Evolutionary conservation across 2,797 vertebrate species (phyloP).

Genomic region (Coregonus sp.): DNA sequence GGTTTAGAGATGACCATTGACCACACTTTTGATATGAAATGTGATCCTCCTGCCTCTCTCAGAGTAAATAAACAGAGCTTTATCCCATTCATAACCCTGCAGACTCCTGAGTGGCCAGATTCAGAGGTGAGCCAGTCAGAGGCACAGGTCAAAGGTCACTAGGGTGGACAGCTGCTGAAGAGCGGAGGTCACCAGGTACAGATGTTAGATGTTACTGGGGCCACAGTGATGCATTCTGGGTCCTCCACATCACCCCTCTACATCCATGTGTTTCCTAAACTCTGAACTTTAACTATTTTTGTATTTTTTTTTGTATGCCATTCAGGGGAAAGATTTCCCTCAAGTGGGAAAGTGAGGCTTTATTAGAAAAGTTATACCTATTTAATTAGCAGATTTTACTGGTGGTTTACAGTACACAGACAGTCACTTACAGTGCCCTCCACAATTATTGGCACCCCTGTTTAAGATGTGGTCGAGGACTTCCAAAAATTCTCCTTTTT

Average conservation of each 20-base stretch:
- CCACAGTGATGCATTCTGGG: slow-evolving; percentile 68
- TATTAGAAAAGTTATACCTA: slow-evolving; percentile 23
- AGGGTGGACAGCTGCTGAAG: slow-evolving; percentile 64
- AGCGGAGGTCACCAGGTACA: slow-evolving; percentile 71
- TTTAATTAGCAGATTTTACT: slow-evolving; percentile 33
- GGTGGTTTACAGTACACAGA: slow-evolving; percentile 46
- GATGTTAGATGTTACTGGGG: slow-evolving; percentile 73
- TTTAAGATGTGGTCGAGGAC: too few relatives aligned
- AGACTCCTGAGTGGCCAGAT: slow-evolving; percentile 43
- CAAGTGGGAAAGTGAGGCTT: slow-evolving; percentile 17
- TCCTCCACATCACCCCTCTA: slow-evolving; percentile 51
- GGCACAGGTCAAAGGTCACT: slow-evolving; percentile 57
- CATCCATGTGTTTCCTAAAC: slow-evolving; percentile 65
- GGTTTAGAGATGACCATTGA: slow-evolving; percentile 48
- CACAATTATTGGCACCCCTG: too few relatives aligned
- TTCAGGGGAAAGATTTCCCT: slow-evolving; percentile 27
- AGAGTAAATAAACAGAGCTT: slow-evolving; percentile 45
- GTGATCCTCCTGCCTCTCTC: slow-evolving; percentile 32
- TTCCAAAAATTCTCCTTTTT: too few relatives aligned
- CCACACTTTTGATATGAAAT: slow-evolving; percentile 40
- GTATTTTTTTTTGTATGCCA: slow-evolving; percentile 38
- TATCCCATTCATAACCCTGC: slow-evolving; percentile 8
- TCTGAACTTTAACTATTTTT: slow-evolving; percentile 46
- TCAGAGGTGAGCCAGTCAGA: slow-evolving; percentile 28
- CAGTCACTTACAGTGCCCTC: slow-evolving; percentile 1